Base-by-base conservation (phyloP, 2,797 vertebrate species). In the Taenioides sp. region DNA sequence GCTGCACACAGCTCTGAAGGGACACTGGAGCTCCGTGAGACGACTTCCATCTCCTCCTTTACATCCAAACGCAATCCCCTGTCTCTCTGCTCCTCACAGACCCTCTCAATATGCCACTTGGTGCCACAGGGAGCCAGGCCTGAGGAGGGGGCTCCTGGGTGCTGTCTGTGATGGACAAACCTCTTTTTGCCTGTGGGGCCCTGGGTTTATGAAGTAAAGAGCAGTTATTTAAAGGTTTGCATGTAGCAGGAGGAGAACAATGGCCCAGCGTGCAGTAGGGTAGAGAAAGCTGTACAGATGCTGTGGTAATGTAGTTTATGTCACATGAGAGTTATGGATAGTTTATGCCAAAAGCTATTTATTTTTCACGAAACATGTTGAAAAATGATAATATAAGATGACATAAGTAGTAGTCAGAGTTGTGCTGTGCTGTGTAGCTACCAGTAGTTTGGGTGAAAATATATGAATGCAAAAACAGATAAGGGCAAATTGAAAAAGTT, bases 31-130 rank as follows among this genome's bases (percentile, higher is more conserved):
- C 84, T 91, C 47, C 25, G 77, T 70, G 28, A 85, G 75, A 80
- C 85, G 83, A 89, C 90, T 87, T 86, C 73, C 87, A 86, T 88
- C 86, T 85, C 76, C 76, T 84, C 71, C 74, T 86, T 91, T 87
- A 80, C 74, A 82, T 69, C 71, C 76, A 52, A 47, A 47, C 70
- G 76, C 77, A 79, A 79, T 75, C 77, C 84, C 90, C 75, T 82
- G 77, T 89, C 82, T 85, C 67, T 34, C 83, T 78, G 55, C 84
- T 73, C 77, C 80, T 81, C 77, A 76, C 22, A 83, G 69, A 71
- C 82, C 71, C 60, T 70, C 75, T 76, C 67, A 85, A 84, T 76
- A 79, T 78, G 70, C 77, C 72, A 77, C 74, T n/a, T 52, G 80
- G 70, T 75, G 68, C 78, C 80, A 82, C 57, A 70, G 78, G 77